phyloP scores from a whole-genome alignment of 1,140 invertebrate species.

The Ooceraea biroi region DNA sequence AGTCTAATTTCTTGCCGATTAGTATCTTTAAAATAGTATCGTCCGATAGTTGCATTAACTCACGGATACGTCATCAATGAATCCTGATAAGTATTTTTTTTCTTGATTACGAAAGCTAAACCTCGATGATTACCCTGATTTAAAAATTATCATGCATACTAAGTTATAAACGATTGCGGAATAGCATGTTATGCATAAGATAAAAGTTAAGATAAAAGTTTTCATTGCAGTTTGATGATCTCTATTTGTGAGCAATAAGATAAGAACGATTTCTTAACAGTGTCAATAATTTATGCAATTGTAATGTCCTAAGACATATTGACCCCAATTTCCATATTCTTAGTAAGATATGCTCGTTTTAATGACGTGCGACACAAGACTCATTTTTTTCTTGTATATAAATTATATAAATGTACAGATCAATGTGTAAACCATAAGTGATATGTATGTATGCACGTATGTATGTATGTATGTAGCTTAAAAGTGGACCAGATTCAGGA shows the following conservation, averaged over 20 bases:
- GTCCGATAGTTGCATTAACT: too few species aligned
- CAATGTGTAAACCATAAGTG: background rate
- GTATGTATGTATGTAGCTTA: too few species aligned
- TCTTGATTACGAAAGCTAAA: background rate
- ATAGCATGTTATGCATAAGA: background rate
- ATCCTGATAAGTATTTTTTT: background rate
- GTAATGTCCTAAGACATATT: background rate
- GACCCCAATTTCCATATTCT: background rate
- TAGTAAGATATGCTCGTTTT: background rate
- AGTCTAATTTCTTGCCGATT: too few species aligned
- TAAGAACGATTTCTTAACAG: background rate
- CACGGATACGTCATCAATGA: too few species aligned
- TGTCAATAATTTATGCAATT: conserved; percentile 24
- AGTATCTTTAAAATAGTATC: background rate
- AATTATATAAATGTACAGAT: background rate
- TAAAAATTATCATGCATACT: too few species aligned
- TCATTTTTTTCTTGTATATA: background rate
- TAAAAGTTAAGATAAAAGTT: background rate
- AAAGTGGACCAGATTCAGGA: too few species aligned
- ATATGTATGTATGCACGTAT: too few species aligned
- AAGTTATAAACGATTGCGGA: background rate
- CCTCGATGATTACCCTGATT: conserved; percentile 11
- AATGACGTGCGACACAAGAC: background rate
- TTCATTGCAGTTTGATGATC: background rate
- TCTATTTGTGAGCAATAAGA: background rate